These are phyloP conservation scores for Cheirogaleus medius DNA, from an alignment of 2,113 vertebrate genomes.

Conservation along the genomic window DNA sequence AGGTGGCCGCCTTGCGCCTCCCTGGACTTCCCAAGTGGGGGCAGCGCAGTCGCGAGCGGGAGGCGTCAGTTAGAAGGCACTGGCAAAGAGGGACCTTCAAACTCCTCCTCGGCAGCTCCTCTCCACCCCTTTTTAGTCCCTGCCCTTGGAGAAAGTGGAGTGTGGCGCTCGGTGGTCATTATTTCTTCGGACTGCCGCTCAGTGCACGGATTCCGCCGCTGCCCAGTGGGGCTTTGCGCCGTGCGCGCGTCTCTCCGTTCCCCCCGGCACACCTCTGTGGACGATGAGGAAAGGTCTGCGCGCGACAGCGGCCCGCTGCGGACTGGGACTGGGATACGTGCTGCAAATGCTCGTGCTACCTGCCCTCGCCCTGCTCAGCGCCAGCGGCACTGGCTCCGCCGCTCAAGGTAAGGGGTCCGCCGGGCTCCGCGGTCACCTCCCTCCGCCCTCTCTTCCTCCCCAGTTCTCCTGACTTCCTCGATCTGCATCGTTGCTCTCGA, in stretches of 20 bases:
- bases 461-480: neutral
- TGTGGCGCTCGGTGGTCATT: neutral
- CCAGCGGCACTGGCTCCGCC: slow-evolving; percentile 86
- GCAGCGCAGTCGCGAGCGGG: slow-evolving; percentile 15
- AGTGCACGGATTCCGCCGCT: slow-evolving; percentile 26
- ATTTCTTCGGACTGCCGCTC: slow-evolving; percentile 23
- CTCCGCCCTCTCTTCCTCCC: neutral
- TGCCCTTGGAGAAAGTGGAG: slow-evolving; percentile 74
- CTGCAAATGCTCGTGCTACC: slow-evolving; percentile 89
- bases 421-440: neutral
- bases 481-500: neutral
- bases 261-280: slow-evolving; percentile 65
- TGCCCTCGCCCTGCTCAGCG: slow-evolving; percentile 89
- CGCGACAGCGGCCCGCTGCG: slow-evolving; percentile 87
- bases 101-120: slow-evolving; percentile 68
- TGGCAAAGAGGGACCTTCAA: slow-evolving; percentile 38
- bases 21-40: slow-evolving; percentile 65
- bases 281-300: slow-evolving; percentile 91
- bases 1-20: slow-evolving; percentile 47
- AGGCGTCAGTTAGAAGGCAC: slow-evolving; percentile 44
- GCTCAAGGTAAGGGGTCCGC: slow-evolving; percentile 90
- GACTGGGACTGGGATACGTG: slow-evolving; percentile 88
- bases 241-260: neutral
- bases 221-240: slow-evolving; percentile 20
- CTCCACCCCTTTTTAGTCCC: slow-evolving; percentile 58